Conservation (phyloP, 2,888 invertebrate genomes). For the Cephus sareptanus region DNA sequence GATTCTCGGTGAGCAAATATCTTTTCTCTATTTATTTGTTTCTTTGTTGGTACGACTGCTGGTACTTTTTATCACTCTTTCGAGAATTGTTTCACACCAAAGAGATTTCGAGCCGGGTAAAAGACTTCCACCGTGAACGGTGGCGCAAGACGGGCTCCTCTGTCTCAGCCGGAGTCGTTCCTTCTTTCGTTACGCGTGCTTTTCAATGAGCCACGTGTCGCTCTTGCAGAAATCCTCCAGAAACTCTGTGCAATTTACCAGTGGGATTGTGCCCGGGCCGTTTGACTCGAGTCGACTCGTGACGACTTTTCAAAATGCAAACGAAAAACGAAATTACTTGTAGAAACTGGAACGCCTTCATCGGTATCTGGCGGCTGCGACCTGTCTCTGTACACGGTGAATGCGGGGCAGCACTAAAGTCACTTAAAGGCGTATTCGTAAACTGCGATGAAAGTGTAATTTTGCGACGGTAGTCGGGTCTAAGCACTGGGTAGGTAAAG, state of each 20-base stretch:
- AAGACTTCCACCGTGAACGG: neutral
- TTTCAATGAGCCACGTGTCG: neutral
- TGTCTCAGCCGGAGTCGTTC: neutral
- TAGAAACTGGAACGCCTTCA: neutral
- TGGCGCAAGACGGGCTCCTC: neutral
- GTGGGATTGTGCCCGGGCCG: neutral
- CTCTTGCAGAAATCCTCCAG: neutral
- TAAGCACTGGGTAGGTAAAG: neutral
- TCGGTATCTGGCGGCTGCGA: neutral
- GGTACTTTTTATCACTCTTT: neutral
- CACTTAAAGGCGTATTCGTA: neutral
- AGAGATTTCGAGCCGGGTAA: neutral
- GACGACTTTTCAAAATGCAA: neutral
- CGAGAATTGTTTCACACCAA: neutral
- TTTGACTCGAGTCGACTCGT: neutral
- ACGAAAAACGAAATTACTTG: neutral
- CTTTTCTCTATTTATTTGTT: neutral
- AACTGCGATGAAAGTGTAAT: neutral
- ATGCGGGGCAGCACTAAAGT: neutral
- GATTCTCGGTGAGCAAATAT: slow-evolving; percentile 66
- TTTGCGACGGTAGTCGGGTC: neutral
- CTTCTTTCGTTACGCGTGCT: neutral
- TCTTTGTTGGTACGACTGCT: neutral
- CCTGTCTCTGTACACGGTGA: neutral
- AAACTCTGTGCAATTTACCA: neutral